A percentile compares a stretch with the other conserved stretches of the same genome.
These are phyloP conservation scores for Pseudorasbora parva DNA, from an alignment of 2,113 vertebrate species.

Conservation along the genomic window DNA sequence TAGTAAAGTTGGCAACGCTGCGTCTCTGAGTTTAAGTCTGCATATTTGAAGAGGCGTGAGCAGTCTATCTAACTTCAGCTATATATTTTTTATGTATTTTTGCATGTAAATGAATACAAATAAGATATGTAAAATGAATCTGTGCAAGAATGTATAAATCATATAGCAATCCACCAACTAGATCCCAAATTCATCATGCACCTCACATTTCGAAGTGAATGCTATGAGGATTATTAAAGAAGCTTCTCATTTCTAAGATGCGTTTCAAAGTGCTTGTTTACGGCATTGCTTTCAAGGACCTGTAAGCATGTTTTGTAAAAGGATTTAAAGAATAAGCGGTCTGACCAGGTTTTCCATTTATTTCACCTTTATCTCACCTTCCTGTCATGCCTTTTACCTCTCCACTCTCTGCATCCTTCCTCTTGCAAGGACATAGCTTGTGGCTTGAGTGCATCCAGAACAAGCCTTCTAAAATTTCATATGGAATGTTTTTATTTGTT, in stretches of 20 bases:
- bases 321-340: not conserved
- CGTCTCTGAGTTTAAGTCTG: not conserved
- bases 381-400: not conserved
- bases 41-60: not conserved
- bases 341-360: not conserved
- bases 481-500: slow-evolving; percentile 1
- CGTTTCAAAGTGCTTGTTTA: not conserved
- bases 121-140: not conserved
- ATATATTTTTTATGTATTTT: not conserved
- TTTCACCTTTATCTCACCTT: slow-evolving; percentile 1
- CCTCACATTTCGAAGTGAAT: not conserved
- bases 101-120: not conserved
- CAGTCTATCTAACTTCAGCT: not conserved
- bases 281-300: not conserved
- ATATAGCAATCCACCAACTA: not conserved
- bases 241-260: not conserved
- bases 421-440: not conserved
- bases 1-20: not conserved
- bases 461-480: not conserved
- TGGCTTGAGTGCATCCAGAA: not conserved
- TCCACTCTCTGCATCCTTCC: not conserved
- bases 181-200: not conserved
- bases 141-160: not conserved
- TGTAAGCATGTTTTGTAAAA: not conserved
- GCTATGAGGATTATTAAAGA: not conserved